A percentile compares a stretch with the other conserved stretches of the same genome.
Evolutionary conservation across 2,888 invertebrate genomes (phyloP).

Genomic region (Neoascia interrupta): DNA sequence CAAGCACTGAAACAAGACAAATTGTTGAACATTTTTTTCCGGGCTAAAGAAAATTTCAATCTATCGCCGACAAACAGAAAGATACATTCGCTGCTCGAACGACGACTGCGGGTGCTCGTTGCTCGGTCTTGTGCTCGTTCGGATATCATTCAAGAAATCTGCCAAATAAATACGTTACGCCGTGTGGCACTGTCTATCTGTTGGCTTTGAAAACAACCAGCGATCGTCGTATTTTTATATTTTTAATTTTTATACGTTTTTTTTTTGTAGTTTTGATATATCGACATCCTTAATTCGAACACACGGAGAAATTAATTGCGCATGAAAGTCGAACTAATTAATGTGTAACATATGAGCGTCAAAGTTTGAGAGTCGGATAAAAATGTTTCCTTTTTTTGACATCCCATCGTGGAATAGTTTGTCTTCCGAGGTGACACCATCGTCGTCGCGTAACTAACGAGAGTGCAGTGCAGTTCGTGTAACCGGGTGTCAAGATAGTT

Average conservation of each 20-base stretch:
- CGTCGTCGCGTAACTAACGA: constrained; percentile 9
- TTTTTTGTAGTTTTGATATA: constrained; percentile 52
- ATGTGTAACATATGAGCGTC: constrained; percentile 65
- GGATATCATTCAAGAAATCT: constrained; percentile 66
- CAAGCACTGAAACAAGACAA: constrained; percentile 62
- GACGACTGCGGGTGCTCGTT: constrained; percentile 22
- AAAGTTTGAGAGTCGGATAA: constrained; percentile 37
- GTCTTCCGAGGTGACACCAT: constrained; percentile 13
- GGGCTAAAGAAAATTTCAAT: constrained; percentile 44
- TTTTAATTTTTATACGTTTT: constrained; percentile 3
- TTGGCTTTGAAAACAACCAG: constrained; percentile 24
- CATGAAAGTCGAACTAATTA: constrained; percentile 67
- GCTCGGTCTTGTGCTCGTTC: constrained; percentile 13
- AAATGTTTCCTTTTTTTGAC: constrained; percentile 44
- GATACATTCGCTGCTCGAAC: constrained; percentile 36
- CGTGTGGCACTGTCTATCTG: constrained; percentile 54
- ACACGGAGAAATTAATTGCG: constrained; percentile 68
- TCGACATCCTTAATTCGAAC: constrained; percentile 68
- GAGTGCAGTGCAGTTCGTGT: background rate
- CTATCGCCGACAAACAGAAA: constrained; percentile 38
- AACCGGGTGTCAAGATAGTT: constrained; percentile 6
- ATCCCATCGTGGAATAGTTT: constrained; percentile 27
- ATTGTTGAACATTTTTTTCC: constrained; percentile 64
- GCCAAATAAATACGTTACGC: constrained; percentile 70
- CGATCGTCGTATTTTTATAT: constrained; percentile 40